Conservation (phyloP, 2,113 vertebrate species). For the Coracopsis vasa region DNA sequence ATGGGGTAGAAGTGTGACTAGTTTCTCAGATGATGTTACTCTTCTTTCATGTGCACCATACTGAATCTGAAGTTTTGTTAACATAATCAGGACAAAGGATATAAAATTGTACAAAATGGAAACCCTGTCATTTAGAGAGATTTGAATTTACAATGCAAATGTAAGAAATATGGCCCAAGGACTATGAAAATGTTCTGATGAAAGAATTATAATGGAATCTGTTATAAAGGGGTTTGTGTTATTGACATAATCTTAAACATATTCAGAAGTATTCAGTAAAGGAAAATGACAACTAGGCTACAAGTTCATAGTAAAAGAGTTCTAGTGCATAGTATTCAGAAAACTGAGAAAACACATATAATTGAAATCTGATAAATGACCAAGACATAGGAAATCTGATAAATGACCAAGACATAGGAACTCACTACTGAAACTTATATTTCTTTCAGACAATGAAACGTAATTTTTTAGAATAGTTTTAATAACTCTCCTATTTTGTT, state of each 20-base stretch:
- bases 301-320: neutral
- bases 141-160: neutral
- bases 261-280: neutral
- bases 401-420: neutral
- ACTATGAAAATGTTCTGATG: neutral
- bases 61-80: slow-evolving; percentile 2
- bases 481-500: neutral
- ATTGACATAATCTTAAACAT: neutral
- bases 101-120: neutral
- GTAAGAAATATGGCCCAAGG: neutral
- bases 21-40: slow-evolving; percentile 4
- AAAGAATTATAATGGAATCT: neutral
- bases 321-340: neutral
- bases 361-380: neutral
- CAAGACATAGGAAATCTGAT: neutral
- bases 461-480: neutral
- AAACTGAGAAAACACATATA: neutral
- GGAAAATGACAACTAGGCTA: neutral
- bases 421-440: neutral
- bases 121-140: neutral
- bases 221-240: neutral
- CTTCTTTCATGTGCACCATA: neutral
- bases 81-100: neutral
- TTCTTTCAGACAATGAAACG: neutral
- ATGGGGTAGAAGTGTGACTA: neutral